Evolutionary conservation across 2,888 invertebrate genomes (phyloP), one percentile per base, ranked within the genome.

Genomic region (Agrypnus murinus): DNA sequence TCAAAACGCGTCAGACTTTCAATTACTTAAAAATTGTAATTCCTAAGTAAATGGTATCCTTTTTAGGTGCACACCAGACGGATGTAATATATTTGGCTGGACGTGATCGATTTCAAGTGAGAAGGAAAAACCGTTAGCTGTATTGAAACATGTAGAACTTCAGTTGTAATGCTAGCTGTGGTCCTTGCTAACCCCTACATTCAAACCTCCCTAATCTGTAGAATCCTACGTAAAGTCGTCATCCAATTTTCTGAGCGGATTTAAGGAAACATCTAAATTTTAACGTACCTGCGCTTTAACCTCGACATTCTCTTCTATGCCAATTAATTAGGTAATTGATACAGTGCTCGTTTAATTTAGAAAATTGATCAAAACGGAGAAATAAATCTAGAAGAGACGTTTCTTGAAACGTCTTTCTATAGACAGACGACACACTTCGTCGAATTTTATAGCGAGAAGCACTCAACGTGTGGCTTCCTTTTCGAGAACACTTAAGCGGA

Each of bases 401-500:
- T 10, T 65, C 64, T 15, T 25, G 43, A 45, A 34, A 36, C 6
- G 36, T 65, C 58, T 17, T 32, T 57, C 55, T 46, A 43, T 65
- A 46, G 43, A 55, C 55, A 57, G 65, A 65, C 57, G 65, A 65
- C 57, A 65, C 58, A 58, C 58, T 58, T 57, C 55, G 65, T 25
- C 32, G 50, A 71, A 69, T 77, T 75, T 77, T 77, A 77, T 78
- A 77, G 76, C 75, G 40, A 48, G 76, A 76, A 77, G 78, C 78
- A 77, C 77, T 78, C 76, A 77, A 77, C 77, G 75, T 76, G 75
- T 76, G 76, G 76, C 73, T 74, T 78, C 71, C 75, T 75, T 78
- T 77, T 78, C 75, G 73, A 67, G 69, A 71, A 46, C 57, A 65
- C 45, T 65, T 57, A 57, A 25, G 10, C 15, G 34, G 38, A 55